Evolutionary conservation across 2,888 invertebrate species (phyloP).

Genomic region (Pyrrhopygopsis socrates): DNA sequence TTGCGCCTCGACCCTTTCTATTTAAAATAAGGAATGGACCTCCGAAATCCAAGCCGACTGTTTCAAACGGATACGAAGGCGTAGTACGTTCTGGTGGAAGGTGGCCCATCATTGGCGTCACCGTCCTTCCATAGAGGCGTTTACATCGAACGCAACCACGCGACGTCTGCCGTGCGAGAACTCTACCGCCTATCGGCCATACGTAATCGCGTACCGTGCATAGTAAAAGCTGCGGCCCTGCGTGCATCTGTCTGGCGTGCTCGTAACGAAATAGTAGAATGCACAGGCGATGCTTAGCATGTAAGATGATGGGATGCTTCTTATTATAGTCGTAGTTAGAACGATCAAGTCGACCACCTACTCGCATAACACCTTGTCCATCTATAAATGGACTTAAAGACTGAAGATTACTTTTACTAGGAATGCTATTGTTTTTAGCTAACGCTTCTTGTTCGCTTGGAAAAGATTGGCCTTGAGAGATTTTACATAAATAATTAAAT

Average conservation of each 20-base stretch:
- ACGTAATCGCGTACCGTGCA: conserved; percentile 47
- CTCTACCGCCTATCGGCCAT: conserved; percentile 72
- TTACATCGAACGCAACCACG: conserved; percentile 66
- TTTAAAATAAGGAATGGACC: conserved; percentile 40
- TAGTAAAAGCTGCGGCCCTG: conserved; percentile 28
- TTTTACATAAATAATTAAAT: background rate
- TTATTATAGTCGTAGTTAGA: background rate
- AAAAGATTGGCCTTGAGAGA: background rate
- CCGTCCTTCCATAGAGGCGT: conserved; percentile 44
- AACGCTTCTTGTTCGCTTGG: background rate
- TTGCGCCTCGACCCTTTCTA: conserved; percentile 34
- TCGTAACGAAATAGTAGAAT: background rate
- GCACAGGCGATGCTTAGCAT: background rate
- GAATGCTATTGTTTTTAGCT: background rate
- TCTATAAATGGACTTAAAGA: background rate
- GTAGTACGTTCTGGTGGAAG: conserved; percentile 4
- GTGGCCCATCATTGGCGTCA: background rate
- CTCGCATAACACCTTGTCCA: background rate
- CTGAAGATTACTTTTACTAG: background rate
- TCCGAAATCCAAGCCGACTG: conserved; percentile 27
- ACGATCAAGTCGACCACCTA: background rate
- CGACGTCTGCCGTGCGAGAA: conserved; percentile 64
- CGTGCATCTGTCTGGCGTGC: background rate
- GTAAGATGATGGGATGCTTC: background rate
- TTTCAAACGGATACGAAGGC: conserved; percentile 12